Evolutionary conservation across 1,140 invertebrate species (phyloP), one percentile per base, ranked within the genome.

Genomic region (Platorchestia sp.): DNA sequence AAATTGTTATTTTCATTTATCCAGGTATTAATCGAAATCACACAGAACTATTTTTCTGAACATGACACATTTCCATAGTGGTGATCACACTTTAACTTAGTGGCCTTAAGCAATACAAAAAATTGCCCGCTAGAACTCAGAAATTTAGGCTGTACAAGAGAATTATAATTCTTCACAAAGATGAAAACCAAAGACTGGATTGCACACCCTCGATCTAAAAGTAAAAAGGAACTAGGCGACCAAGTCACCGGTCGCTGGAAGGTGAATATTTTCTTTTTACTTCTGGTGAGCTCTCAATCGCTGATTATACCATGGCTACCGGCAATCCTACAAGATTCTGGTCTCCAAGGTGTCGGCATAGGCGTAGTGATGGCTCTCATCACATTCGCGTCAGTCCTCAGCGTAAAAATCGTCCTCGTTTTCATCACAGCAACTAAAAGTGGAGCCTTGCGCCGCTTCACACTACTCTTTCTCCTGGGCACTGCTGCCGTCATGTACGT

Each of bases 211-310:
- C 43, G 91, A 41, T 47, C 91, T 40, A 40, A 10, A n/a, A 93
- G 40, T n/a, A 93, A 93, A 44, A 93, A 93, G 45, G 91, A 93
- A 45, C 45, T 44, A 40, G 45, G 36, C 41, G 91, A 93, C 44
- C 91, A 93, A 47, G 45, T 93, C 3, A 45, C 36, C 10, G 91
- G 91, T 47, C 91, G 91, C 45, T 93, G 91, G 91, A 93, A 93
- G 44, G 91, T 93, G 10, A 93, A 93, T 45, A 93, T 93, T 93
- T 93, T 93, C 91, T 93, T 93, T n/a, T 44, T 93, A 44, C 45
- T 93, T 44, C 91, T 93, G 10, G 91, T 47, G 45, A 93, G 91
- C n/a, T 45, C 91, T 36, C 43, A 93, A 40, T 44, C 43, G 43
- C 44, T 93, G 14, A 93, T 93, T 14, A 44, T 93, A 14, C 91